Conservation (phyloP, 2,797 vertebrate species). For the Peromyscus eremicus region DNA sequence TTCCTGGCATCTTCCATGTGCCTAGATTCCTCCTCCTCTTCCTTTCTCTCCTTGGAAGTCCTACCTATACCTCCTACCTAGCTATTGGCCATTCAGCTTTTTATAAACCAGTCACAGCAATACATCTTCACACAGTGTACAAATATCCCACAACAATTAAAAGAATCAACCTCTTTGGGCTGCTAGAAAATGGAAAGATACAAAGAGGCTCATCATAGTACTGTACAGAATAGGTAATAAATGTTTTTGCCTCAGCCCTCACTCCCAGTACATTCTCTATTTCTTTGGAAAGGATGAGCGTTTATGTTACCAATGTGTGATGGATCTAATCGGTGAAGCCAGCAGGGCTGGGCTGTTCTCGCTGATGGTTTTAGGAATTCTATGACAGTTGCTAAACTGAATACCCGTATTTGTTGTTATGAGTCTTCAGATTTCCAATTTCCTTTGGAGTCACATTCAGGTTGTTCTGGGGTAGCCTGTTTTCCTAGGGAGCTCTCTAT, state of each 20-base stretch:
- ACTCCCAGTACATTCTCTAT: neutral
- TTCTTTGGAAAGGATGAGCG: neutral
- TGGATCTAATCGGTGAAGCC: neutral
- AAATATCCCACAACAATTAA: neutral
- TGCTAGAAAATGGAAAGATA: neutral
- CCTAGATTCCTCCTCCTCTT: neutral
- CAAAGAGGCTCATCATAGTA: neutral
- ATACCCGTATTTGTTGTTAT: neutral
- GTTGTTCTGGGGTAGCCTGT: too few species aligned
- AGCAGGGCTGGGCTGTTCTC: neutral
- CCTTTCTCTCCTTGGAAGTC: neutral
- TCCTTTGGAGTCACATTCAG: neutral
- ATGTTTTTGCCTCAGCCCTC: rapidly evolving
- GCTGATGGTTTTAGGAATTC: neutral
- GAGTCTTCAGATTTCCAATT: neutral
- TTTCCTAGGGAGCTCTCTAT: neutral
- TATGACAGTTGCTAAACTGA: neutral
- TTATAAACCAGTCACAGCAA: neutral
- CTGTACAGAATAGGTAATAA: too few species aligned
- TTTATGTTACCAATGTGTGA: neutral
- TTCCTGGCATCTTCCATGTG: neutral
- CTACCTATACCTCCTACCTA: neutral
- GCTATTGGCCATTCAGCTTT: neutral
- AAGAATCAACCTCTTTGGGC: neutral
- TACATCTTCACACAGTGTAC: neutral